Evolutionary conservation across 2,797 vertebrate species (phyloP), one percentile per base, ranked within the genome.

Genomic region (Anabas testudineus): DNA sequence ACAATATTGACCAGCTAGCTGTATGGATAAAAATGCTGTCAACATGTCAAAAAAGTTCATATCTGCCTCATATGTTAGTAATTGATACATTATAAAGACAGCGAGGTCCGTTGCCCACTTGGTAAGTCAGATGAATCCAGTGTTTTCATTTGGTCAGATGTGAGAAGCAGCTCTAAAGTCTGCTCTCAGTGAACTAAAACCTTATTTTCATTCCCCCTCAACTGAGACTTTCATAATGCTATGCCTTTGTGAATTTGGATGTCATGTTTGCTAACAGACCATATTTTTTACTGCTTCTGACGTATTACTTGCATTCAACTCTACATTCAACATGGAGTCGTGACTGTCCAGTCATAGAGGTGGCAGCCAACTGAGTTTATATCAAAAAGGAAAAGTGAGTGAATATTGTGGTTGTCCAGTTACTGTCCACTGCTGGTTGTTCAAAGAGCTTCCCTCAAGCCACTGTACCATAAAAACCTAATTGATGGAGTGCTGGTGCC

Each of bases 81-180:
- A 7, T 13, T 37, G 13, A 39, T 39, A n/a, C n/a, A n/a, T n/a
- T n/a, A 39, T 39, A 15, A 15, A 37, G 4, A 39, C 37, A 39
- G 5, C 39, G 37, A 15, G 5, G 37, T 16, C 14, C 4, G 39
- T 16, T 39, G 37, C 39, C 48, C 9, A 0, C 36, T 32, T 9
- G 0, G 34, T 30, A 24, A 34, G 36, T 18, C 15, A 58, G 26
- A 14, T 51, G 47, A 53, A 43, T 63, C 28, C 41, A 24, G 18
- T 18, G 24, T 56, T 49, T 64, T 58, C 16, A 49, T 61, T 28
- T 51, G 53, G 54, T 46, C 2, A 47, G 30, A 49, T 49, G 26
- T 19, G 28, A 57, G 18, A 24, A 63, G 52, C 16, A 62, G 52
- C 46, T 43, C 8, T 6, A 21, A 5, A 43, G 8, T 18, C 21